A percentile compares a stretch with the other conserved stretches of the same genome.
These are phyloP conservation scores for Whitmania pigra DNA, from an alignment of 1,140 invertebrate species.

Conservation along the genomic window DNA sequence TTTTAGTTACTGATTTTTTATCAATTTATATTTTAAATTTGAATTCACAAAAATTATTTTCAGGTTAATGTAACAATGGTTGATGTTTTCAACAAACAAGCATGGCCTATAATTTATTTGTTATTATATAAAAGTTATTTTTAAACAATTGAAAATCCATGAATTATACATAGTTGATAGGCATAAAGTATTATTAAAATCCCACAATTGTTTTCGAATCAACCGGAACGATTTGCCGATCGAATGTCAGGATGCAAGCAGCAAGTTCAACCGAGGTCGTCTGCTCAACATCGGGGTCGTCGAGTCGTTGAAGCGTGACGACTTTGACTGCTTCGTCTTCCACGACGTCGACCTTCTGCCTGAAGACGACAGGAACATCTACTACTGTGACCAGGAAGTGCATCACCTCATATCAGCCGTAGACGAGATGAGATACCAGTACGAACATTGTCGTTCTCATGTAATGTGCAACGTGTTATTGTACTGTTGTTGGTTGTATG, in stretches of 20 bases:
- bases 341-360: slow-evolving; percentile 40
- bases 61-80: no score
- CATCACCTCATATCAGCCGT: slow-evolving; percentile 37
- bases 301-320: slow-evolving; percentile 33
- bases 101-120: no score
- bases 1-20: no score
- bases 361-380: slow-evolving; percentile 37
- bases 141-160: no score
- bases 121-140: no score
- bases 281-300: slow-evolving; percentile 39
- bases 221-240: no score
- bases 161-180: no score
- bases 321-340: slow-evolving; percentile 39
- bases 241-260: slow-evolving; percentile 28
- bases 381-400: slow-evolving; percentile 36
- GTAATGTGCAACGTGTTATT: background rate
- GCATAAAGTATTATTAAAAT: no score
- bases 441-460: slow-evolving; percentile 18
- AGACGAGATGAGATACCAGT: slow-evolving; percentile 40
- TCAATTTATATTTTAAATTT: no score
- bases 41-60: no score
- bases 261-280: slow-evolving; percentile 37
- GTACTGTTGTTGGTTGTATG: background rate
- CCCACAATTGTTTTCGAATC: no score
- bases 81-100: no score